Conservation (phyloP, 2,888 invertebrate species). For the Catonia carolina region DNA sequence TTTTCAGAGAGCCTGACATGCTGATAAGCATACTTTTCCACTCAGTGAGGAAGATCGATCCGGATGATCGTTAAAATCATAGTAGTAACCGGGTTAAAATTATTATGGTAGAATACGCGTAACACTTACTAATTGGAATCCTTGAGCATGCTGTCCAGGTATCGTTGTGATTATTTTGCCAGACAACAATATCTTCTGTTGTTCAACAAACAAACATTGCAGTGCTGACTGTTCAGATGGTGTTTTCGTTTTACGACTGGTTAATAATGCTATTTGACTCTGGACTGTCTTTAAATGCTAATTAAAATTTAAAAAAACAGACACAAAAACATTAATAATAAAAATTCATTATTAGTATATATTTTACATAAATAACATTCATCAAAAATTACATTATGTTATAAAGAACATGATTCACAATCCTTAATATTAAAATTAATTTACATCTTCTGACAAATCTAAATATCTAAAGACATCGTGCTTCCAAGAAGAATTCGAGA, state of each 20-base stretch:
- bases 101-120: no score
- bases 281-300: conserved; percentile 56
- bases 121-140: conserved; percentile 39
- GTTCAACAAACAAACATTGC: conserved; percentile 57
- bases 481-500: no score
- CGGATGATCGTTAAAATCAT: no score
- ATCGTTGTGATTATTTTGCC: conserved; percentile 60
- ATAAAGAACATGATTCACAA: no score
- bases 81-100: no score
- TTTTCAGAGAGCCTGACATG: no score
- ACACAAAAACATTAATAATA: background rate
- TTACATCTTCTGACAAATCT: no score
- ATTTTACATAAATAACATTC: background rate
- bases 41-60: no score
- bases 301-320: conserved; percentile 26
- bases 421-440: no score
- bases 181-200: conserved; percentile 62
- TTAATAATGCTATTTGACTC: conserved; percentile 60
- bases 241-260: conserved; percentile 47
- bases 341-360: background rate
- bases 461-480: no score
- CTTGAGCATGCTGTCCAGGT: conserved; percentile 41
- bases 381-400: no score
- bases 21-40: no score
- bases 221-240: conserved; percentile 51